A percentile compares a stretch with the other conserved stretches of the same genome.
Conservation (phyloP, 2,888 invertebrate species). For the Ametastegia equiseti region DNA sequence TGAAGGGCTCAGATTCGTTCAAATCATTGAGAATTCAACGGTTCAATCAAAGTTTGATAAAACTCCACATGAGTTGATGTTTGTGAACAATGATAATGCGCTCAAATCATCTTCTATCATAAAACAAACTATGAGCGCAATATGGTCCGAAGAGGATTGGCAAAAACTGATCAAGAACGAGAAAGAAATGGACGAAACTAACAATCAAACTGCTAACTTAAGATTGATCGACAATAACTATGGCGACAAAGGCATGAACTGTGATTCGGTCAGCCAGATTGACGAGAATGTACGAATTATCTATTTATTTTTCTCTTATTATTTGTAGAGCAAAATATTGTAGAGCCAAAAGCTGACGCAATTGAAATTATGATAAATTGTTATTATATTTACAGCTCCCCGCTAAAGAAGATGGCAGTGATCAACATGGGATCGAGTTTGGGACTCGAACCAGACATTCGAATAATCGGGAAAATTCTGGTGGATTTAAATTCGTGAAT, state of each 20-base stretch:
- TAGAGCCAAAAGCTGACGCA: background rate
- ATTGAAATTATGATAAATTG: background rate
- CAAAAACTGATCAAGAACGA: conserved; percentile 17
- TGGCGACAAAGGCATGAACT: background rate
- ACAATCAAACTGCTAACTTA: background rate
- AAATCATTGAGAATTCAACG: conserved; percentile 64
- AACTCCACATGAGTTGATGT: conserved; percentile 62
- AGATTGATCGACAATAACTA: background rate
- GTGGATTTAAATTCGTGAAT: conserved; percentile 57
- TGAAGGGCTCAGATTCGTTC: conserved; percentile 63
- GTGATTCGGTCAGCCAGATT: background rate
- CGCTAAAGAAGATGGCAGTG: conserved; percentile 47
- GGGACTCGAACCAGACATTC: background rate
- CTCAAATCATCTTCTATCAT: conserved; percentile 51
- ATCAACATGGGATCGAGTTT: conserved; percentile 31
- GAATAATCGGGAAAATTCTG: conserved; percentile 40
- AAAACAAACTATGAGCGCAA: conserved; percentile 47
- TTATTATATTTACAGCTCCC: conserved; percentile 28
- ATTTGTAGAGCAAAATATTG: background rate
- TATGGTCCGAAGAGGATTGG: conserved; percentile 59
- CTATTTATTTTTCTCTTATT: background rate
- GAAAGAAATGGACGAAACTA: background rate
- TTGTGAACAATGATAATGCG: conserved; percentile 58
- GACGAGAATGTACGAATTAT: conserved; percentile 19
- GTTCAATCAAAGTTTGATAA: conserved; percentile 56